Percentiles rank a stretch among this genome's conserved stretches.
phyloP scores from a whole-genome alignment of 2,113 vertebrate genomes.

The Macrotus californicus region DNA sequence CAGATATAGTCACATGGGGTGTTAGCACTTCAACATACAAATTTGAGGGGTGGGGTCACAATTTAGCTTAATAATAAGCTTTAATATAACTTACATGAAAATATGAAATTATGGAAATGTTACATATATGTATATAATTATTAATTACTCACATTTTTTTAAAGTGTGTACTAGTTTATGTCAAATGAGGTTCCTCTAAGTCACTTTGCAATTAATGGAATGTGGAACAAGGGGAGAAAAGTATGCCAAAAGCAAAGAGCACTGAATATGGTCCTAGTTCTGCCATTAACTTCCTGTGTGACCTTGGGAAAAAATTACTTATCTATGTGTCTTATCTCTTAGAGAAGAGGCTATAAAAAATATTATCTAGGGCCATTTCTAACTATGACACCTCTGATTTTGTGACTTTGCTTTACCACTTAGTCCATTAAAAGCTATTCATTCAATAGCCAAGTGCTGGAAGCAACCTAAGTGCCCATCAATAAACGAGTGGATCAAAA shows the following conservation, averaged over 20 bases:
- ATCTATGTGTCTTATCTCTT: constrained; percentile 30
- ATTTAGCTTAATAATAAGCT: not conserved
- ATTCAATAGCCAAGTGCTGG: no score
- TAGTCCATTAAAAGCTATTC: not conserved
- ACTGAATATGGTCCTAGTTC: not conserved
- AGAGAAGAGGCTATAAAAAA: not conserved
- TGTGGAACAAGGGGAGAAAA: not conserved
- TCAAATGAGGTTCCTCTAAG: not conserved
- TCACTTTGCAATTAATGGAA: not conserved
- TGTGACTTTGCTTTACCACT: constrained; percentile 20
- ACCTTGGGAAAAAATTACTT: constrained; percentile 30
- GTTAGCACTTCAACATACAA: not conserved
- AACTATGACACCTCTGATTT: not conserved
- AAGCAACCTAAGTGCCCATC: no score
- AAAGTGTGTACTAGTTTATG: not conserved
- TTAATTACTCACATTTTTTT: not conserved
- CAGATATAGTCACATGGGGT: not conserved
- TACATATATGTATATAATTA: not conserved
- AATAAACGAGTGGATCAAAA: no score
- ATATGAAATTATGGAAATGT: not conserved
- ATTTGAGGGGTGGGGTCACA: not conserved
- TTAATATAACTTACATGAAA: not conserved
- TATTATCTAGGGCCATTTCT: not conserved
- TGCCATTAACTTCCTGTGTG: not conserved
- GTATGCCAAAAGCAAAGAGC: not conserved